Evolutionary conservation across 2,888 invertebrate species (phyloP).

Genomic region (Idaea straminata): DNA sequence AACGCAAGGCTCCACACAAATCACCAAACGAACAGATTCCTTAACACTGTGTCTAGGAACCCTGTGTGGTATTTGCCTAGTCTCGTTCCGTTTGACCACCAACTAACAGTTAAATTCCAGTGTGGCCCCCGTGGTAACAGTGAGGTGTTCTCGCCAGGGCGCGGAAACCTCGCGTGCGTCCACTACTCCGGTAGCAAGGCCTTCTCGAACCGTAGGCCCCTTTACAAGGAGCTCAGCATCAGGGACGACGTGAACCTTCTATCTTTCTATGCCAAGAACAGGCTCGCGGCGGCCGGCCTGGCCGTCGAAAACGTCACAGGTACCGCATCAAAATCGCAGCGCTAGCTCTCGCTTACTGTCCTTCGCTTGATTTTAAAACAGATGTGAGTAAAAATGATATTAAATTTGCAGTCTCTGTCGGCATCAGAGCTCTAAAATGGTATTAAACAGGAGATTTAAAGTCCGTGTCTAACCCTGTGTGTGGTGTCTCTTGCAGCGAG

Average conservation of each 20-base stretch:
- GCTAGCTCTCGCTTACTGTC: conserved; percentile 65
- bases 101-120: conserved; percentile 64
- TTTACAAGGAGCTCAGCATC: conserved; percentile 87
- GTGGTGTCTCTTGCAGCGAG: conserved; percentile 81
- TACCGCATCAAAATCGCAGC: conserved; percentile 58
- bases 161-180: conserved; percentile 91
- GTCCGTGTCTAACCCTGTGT: conserved; percentile 77
- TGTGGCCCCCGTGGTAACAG: conserved; percentile 65
- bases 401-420: conserved; percentile 39
- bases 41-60: conserved; percentile 27
- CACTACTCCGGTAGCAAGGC: conserved; percentile 91
- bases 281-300: conserved; percentile 82
- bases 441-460: conserved; percentile 58
- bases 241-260: conserved; percentile 92
- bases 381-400: conserved; percentile 50
- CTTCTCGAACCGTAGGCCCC: conserved; percentile 87
- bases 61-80: conserved; percentile 26
- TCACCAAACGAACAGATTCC: conserved; percentile 36
- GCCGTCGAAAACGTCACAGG: conserved; percentile 75
- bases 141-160: conserved; percentile 82
- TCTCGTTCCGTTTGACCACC: conserved; percentile 40
- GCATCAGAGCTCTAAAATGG: conserved; percentile 48
- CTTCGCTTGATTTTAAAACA: conserved; percentile 65
- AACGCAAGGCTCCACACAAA: conserved; percentile 26
- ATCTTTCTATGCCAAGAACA: conserved; percentile 92